These are phyloP conservation scores for Amiota mariae DNA, from an alignment of 2,888 invertebrate genomes.

Conservation along the genomic window DNA sequence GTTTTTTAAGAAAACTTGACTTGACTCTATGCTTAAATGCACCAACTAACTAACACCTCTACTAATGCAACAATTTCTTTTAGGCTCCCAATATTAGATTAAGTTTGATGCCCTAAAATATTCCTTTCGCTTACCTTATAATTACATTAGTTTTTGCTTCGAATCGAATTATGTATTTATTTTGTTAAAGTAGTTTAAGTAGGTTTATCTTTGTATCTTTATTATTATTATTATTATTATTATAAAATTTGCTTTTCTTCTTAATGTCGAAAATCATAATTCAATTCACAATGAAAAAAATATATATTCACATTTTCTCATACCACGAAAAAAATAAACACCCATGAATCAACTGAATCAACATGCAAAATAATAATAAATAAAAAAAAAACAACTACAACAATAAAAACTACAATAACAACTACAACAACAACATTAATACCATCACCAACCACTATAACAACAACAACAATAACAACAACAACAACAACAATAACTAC, in stretches of 20 bases:
- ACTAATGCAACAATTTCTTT: no score
- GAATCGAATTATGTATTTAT: no score
- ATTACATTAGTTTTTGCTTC: no score
- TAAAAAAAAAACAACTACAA: conserved; percentile 41
- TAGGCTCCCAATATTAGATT: no score
- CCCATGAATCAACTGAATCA: conserved; percentile 15
- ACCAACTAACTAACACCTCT: no score
- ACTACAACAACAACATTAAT: conserved; percentile 42
- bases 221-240: no score
- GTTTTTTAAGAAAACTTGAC: no score
- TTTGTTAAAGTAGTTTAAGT: no score
- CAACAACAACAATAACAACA: conserved; percentile 66
- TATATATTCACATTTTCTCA: conserved; percentile 44
- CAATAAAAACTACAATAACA: conserved; percentile 41
- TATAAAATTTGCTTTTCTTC: neutral
- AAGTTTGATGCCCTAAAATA: no score
- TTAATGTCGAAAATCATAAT: conserved; percentile 11
- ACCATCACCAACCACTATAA: conserved; percentile 48
- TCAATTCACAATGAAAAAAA: conserved; percentile 8
- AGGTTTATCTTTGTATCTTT: no score
- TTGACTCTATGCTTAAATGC: no score
- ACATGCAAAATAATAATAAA: conserved; percentile 37
- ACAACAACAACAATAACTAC: conserved; percentile 41
- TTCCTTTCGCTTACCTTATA: no score
- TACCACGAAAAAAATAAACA: conserved; percentile 33